Evolutionary conservation across 2,888 invertebrate species (phyloP), one percentile per base, ranked within the genome.

Genomic region (Dynastes grantii): DNA sequence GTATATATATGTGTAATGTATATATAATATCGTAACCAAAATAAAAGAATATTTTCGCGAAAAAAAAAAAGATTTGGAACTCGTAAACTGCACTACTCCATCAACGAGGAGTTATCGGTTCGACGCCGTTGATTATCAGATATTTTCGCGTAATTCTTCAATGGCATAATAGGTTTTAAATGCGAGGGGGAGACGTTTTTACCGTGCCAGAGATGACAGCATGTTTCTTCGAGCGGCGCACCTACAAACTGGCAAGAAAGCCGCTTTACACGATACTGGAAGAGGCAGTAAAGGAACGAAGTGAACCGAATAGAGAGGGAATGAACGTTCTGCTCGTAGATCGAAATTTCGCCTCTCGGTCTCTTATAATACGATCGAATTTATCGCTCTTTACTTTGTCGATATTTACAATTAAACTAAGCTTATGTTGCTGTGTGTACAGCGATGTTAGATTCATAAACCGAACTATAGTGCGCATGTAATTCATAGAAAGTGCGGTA

Each of bases 41-140:
- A 79, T 77, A 79, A 79, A 76, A 79, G 77, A 55, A 75, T 77
- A 61, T 49, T 76, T 67, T 68, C 61, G 67, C 63, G 67, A 76
- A 76, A 77, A 71, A 68, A 32, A 79, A 76, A 63, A 27, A 37
- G 22, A 53, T 65, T 27, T 16, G 49, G 40, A 63, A 49, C 67
- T 40, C 70, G 61, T 32, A 70, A 61, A 58, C 65, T n/a, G 75
- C 75, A 63, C 75, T 75, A 75, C 55, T 79, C 77, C 77, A 79
- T 77, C 67, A 65, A 61, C 55, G 32, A 51, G 55, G 22, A 16
- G 8, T 55, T 22, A 45, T 11, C 63, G 55, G 65, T 64, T 58
- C 29, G 71, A 79, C 45, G 45, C 55, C 32, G 29, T 78, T 73
- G 16, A 64, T 78, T 49, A 27, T 22, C 29, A 32, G 16, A 49